Base-by-base conservation (phyloP, 2,888 invertebrate genomes). In the Polia nebulosa region DNA sequence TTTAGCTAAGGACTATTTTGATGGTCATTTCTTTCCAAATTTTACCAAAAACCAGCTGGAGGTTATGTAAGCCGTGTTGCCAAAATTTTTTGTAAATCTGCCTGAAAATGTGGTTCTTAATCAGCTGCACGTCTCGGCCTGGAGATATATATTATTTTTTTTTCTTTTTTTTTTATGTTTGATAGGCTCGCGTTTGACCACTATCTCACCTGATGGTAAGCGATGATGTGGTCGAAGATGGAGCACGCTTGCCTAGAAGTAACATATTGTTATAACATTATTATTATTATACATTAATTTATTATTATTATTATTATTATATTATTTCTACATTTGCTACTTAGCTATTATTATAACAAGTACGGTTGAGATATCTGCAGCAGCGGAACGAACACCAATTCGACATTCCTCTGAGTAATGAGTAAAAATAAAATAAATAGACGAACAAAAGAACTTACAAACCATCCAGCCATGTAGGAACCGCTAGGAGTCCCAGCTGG, bases 271-370 rank as follows among this genome's bases (percentile, higher is more conserved):
- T n/a, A n/a, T n/a, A n/a, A n/a, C n/a, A n/a, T n/a, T n/a, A n/a
- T n/a, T n/a, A n/a, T n/a, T n/a, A n/a, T n/a, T n/a, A n/a, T n/a
- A n/a, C n/a, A n/a, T n/a, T n/a, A n/a, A n/a, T n/a, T n/a, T n/a
- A n/a, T n/a, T n/a, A n/a, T n/a, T n/a, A n/a, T n/a, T n/a, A n/a
- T n/a, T n/a, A n/a, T n/a, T n/a, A n/a, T n/a, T n/a, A n/a, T n/a
- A n/a, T n/a, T n/a, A n/a, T n/a, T n/a, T n/a, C n/a, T n/a, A n/a
- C n/a, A n/a, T 60, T 25, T 41, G 25, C 36, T 45, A 27, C 45
- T 45, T 59, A 41, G 49, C 62, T 64, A 55, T 57, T 60, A 45
- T 53, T 53, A 55, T 32, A 60, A 25, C 29, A 39, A 45, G 25
- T 25, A 34, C 44, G 4, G 6, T 39, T 27, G 22, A 44, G 47